Conservation (phyloP, 2,113 vertebrate genomes). For the Otis tarda region DNA sequence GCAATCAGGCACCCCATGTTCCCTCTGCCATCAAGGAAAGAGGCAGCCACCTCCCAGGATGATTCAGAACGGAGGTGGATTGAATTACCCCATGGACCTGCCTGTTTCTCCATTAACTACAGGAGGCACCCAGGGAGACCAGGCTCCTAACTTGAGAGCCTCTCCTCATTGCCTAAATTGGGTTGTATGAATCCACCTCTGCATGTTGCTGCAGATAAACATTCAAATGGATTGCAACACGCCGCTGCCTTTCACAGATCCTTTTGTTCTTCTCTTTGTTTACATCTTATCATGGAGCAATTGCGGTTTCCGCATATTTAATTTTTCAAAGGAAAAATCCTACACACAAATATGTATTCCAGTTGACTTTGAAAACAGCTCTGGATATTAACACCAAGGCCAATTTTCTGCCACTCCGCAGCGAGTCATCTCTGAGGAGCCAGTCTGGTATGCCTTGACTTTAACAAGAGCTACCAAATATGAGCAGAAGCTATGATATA, state of each 20-base stretch:
- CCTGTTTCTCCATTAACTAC: neutral
- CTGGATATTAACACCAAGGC: neutral
- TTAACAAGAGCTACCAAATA: neutral
- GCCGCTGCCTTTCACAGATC: neutral
- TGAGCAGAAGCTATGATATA: neutral
- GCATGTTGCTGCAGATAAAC: slow-evolving; percentile 20
- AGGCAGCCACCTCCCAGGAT: slow-evolving; percentile 11
- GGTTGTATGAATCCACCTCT: neutral
- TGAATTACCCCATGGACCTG: neutral
- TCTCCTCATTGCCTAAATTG: slow-evolving; percentile 15
- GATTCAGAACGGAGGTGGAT: slow-evolving; percentile 12
- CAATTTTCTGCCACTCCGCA: neutral
- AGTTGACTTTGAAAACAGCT: neutral
- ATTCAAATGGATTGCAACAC: slow-evolving; percentile 29
- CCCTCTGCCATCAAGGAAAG: neutral
- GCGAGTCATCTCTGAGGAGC: neutral
- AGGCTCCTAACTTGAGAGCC: neutral
- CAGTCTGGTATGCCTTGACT: neutral
- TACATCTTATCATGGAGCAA: slow-evolving; percentile 8
- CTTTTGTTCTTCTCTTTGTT: slow-evolving; percentile 40
- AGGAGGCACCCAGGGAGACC: neutral
- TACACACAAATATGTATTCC: neutral
- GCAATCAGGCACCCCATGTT: neutral
- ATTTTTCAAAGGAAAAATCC: slow-evolving; percentile 29
- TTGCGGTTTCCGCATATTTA: neutral